Base-by-base conservation (phyloP, 1,140 invertebrate species). In the Hetaerina americana region DNA sequence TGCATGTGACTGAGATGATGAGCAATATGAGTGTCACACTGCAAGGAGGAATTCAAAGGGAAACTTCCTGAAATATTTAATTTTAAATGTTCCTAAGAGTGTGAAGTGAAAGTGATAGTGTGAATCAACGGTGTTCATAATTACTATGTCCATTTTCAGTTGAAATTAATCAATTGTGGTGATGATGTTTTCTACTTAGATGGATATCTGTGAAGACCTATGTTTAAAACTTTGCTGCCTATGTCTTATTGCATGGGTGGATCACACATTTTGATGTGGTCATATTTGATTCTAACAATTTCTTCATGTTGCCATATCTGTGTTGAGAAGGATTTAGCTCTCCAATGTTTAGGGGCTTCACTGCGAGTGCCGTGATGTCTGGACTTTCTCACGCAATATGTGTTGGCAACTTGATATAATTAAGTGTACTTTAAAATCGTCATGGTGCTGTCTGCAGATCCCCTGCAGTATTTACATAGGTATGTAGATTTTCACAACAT, bases 61-160 rank as follows among this genome's bases (percentile, higher is more conserved):
- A 57, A 57, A 57, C 40, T 57, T 57, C 40, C 40, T 57, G 40
- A 57, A 57, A 57, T 57, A 57, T 57, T 57, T 57, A 57, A 57
- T 57, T 57, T 57, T 57, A 57, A 18, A 57, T 57, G 40, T 57
- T 57, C 40, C 40, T 57, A 57, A 57, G 40, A 57, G 40, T 57
- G 40, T 57, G 40, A 57, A 18, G 40, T 57, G 40, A 57, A 57
- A 57, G 40, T 57, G 40, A 57, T 10, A n/a, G 40, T 57, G 40
- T 57, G 40, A 2, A 57, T 57, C 22, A n/a, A 57, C 22, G 22
- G 40, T 57, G 40, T 57, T 57, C 40, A 57, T 57, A 57, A n/a
- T 57, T 57, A 57, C 40, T 57, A n/a, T 57, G 40, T 57, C 40
- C 40, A 57, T 57, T 57, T 10, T 57, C 40, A 57, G 40, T 57